phyloP scores from a whole-genome alignment of 2,113 vertebrate species.

The Apaloderma vittatum region DNA sequence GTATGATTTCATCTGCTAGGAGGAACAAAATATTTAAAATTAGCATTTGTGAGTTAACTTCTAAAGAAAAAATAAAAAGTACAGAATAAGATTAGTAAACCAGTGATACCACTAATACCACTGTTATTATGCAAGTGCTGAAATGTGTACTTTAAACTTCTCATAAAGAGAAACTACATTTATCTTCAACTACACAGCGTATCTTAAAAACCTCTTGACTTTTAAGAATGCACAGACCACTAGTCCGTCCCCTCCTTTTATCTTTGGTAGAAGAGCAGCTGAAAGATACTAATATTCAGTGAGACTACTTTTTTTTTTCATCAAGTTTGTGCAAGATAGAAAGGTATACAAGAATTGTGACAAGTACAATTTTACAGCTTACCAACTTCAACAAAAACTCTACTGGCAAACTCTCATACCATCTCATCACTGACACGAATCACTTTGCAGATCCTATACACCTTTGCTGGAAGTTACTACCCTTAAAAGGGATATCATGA shows the following conservation, averaged over 20 bases:
- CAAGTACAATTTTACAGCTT: background rate
- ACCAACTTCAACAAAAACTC: background rate
- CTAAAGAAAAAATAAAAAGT: background rate
- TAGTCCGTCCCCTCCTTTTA: background rate
- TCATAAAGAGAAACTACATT: background rate
- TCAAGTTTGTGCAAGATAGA: background rate
- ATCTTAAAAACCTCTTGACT: background rate
- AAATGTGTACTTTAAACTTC: background rate
- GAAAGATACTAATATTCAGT: background rate
- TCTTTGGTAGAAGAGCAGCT: background rate
- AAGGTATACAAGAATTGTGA: background rate
- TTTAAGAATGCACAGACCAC: background rate
- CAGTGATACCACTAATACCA: background rate
- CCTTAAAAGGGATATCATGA: background rate
- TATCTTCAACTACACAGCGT: background rate
- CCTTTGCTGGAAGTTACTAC: background rate
- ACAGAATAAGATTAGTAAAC: background rate
- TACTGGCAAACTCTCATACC: background rate
- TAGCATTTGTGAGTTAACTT: background rate
- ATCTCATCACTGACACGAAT: background rate
- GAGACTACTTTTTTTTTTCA: background rate
- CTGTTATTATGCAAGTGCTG: background rate
- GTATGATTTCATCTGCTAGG: background rate
- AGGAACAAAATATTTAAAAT: background rate
- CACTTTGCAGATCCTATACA: background rate